Conservation (phyloP, 2,797 vertebrate species). For the Remorina albescens region DNA sequence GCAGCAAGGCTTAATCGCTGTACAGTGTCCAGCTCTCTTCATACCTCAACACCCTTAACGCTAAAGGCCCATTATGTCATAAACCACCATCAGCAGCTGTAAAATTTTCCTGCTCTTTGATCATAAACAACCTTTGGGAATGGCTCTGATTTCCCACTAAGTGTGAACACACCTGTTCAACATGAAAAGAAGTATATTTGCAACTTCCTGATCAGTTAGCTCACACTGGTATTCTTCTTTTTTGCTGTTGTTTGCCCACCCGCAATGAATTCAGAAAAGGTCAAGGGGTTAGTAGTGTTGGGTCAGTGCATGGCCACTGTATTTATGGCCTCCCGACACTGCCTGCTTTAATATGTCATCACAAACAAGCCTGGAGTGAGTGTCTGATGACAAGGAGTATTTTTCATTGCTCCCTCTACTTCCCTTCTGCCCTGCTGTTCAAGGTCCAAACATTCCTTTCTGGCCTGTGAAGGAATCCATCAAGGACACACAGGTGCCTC, state of each 20-base stretch:
- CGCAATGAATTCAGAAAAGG: slow-evolving; percentile 20
- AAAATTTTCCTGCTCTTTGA: slow-evolving; percentile 4
- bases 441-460: slow-evolving; percentile 67
- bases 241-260: slow-evolving; percentile 1
- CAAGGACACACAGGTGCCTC: slow-evolving; percentile 62
- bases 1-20: neutral
- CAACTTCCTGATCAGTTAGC: slow-evolving; percentile 3
- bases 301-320: slow-evolving; percentile 69
- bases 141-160: neutral
- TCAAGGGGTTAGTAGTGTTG: slow-evolving; percentile 62
- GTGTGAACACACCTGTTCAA: neutral
- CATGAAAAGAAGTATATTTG: neutral
- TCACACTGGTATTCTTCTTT: slow-evolving; percentile 1
- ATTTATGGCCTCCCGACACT: slow-evolving; percentile 69
- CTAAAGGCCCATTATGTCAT: slow-evolving; percentile 3
- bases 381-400: slow-evolving; percentile 78
- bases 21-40: neutral
- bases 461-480: slow-evolving; percentile 50
- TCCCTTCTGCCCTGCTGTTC: slow-evolving; percentile 52
- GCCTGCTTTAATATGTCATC: slow-evolving; percentile 75
- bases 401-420: slow-evolving; percentile 74
- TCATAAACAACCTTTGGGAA: slow-evolving; percentile 8
- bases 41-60: slow-evolving; percentile 2
- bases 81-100: slow-evolving; percentile 9
- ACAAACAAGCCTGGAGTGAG: slow-evolving; percentile 81